phyloP scores from a whole-genome alignment of 2,113 vertebrate species.

The Hypomesus transpacificus region DNA sequence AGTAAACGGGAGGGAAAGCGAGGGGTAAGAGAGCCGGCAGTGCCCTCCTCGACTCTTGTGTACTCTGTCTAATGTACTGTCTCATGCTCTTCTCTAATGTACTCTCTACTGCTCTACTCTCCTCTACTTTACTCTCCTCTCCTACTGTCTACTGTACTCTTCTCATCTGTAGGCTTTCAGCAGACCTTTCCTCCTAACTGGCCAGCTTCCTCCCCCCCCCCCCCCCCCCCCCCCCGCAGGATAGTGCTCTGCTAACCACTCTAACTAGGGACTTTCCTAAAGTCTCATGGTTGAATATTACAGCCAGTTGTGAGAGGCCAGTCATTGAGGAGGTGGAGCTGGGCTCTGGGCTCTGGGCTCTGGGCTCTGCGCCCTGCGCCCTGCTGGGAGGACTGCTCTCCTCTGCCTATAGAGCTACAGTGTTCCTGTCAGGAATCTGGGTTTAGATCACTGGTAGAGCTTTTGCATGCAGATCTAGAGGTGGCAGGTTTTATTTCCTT shows the following conservation, averaged over 20 bases:
- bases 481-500: no score
- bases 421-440: neutral
- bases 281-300: constrained; percentile 6
- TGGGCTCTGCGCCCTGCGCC: no score
- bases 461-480: no score
- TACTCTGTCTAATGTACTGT: no score
- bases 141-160: no score
- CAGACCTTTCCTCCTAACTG: neutral
- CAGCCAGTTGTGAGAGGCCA: neutral
- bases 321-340: no score
- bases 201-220: neutral
- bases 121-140: no score
- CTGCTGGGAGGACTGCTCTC: no score
- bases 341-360: neutral
- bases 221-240: neutral
- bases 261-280: constrained; percentile 12
- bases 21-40: constrained; percentile 3
- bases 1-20: constrained; percentile 8
- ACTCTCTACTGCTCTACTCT: no score
- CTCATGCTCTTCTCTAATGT: no score
- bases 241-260: constrained; percentile 6
- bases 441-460: neutral
- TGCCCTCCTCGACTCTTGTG: neutral
- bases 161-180: no score
- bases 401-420: neutral